phyloP scores from a whole-genome alignment of 2,888 invertebrate genomes.

The Creontiades dilutus region DNA sequence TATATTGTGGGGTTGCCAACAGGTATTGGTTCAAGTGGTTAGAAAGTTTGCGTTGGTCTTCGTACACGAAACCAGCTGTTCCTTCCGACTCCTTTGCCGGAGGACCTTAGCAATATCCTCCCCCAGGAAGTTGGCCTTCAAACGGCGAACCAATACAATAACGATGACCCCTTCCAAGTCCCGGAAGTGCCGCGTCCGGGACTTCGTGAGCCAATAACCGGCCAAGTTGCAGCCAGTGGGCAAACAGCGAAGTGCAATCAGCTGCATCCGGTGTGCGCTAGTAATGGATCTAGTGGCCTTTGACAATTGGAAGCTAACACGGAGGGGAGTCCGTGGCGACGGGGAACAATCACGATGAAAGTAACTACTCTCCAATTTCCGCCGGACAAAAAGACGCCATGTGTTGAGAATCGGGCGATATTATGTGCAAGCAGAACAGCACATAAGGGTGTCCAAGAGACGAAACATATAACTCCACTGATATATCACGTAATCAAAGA shows the following conservation, averaged over 20 bases:
- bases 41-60: neutral
- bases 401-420: too few species aligned
- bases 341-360: too few species aligned
- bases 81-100: neutral
- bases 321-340: neutral
- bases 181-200: neutral
- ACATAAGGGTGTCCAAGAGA: too few species aligned
- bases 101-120: constrained; percentile 24
- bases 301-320: constrained; percentile 9
- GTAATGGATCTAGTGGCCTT: neutral
- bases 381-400: too few species aligned
- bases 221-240: neutral
- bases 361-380: too few species aligned
- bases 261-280: constrained; percentile 3
- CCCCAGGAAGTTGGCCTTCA: constrained; percentile 22
- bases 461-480: too few species aligned
- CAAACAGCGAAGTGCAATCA: constrained; percentile 12
- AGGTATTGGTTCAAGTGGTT: neutral
- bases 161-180: neutral
- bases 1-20: neutral
- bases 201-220: constrained; percentile 24
- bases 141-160: constrained; percentile 23
- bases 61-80: neutral
- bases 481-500: too few species aligned
- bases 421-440: too few species aligned